phyloP scores from a whole-genome alignment of 2,797 vertebrate species.

The Nannoperca australis region DNA sequence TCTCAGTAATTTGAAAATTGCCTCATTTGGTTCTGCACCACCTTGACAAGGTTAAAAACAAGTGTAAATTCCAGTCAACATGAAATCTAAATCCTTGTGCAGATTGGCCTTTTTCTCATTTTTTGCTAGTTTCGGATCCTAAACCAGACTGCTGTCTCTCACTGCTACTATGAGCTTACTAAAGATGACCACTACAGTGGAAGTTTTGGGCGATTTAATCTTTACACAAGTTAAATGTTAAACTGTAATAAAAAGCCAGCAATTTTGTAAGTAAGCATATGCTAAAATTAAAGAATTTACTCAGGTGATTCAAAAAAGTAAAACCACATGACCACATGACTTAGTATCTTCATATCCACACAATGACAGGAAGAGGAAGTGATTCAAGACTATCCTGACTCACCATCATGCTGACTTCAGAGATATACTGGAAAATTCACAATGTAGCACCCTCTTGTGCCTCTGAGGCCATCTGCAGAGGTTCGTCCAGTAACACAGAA shows the following conservation, averaged over 20 bases:
- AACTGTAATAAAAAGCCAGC: no score
- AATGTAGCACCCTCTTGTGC: constrained; percentile 41
- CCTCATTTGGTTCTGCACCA: neutral
- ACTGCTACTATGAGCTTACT: neutral
- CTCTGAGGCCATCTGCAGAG: constrained; percentile 32
- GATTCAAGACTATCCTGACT: constrained; percentile 11
- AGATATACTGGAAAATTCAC: neutral
- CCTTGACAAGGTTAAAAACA: neutral
- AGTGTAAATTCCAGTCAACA: neutral
- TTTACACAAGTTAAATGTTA: neutral
- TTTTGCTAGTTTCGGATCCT: neutral
- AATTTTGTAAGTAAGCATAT: neutral
- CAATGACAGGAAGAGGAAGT: constrained; percentile 8
- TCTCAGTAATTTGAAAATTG: neutral
- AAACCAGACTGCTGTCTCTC: neutral
- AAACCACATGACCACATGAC: neutral
- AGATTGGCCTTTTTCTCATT: neutral
- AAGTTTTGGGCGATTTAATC: neutral
- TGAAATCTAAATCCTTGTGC: neutral
- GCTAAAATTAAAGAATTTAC: neutral
- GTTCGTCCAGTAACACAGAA: constrained; percentile 1
- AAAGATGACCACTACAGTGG: neutral
- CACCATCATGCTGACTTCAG: constrained; percentile 19
- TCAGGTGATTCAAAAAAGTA: neutral
- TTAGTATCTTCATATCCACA: neutral